Conservation (phyloP, 2,888 invertebrate species). For the Archips crataeganus region DNA sequence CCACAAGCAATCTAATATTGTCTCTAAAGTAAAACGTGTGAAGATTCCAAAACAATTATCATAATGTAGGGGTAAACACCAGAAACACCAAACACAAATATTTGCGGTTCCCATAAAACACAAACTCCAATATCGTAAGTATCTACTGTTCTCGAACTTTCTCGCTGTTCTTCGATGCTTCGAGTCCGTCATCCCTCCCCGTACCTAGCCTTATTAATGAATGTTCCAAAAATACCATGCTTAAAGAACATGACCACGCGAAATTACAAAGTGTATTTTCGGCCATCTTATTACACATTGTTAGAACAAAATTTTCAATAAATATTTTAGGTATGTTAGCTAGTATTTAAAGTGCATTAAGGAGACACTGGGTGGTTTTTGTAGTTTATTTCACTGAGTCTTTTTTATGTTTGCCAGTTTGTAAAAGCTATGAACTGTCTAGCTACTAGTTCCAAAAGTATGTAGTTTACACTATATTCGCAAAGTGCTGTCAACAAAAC, state of each 20-base stretch:
- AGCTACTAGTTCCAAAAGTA: background rate
- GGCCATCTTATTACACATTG: background rate
- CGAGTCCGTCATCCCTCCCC: background rate
- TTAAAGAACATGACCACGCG: background rate
- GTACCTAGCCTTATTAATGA: conserved; percentile 24
- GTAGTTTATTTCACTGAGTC: background rate
- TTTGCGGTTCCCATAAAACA: conserved; percentile 35
- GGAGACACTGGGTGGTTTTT: too few relatives aligned
- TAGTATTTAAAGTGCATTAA: too few relatives aligned
- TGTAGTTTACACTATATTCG: background rate
- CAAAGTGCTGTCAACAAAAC: background rate
- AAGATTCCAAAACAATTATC: conserved; percentile 23
- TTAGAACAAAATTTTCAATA: background rate
- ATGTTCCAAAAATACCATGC: conserved; percentile 14
- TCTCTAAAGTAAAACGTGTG: background rate
- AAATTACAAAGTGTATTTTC: background rate
- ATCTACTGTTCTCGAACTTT: conserved; percentile 24
- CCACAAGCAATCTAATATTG: background rate
- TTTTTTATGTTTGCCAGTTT: background rate
- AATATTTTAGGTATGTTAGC: background rate
- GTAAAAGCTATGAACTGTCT: background rate
- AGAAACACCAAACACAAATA: conserved; percentile 27
- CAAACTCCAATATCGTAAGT: conserved; percentile 25
- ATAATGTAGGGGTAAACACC: conserved; percentile 20
- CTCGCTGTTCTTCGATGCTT: background rate